Evolutionary conservation across 2,113 vertebrate genomes (phyloP), one percentile per base, ranked within the genome.

Genomic region (Marmota flaviventris): DNA sequence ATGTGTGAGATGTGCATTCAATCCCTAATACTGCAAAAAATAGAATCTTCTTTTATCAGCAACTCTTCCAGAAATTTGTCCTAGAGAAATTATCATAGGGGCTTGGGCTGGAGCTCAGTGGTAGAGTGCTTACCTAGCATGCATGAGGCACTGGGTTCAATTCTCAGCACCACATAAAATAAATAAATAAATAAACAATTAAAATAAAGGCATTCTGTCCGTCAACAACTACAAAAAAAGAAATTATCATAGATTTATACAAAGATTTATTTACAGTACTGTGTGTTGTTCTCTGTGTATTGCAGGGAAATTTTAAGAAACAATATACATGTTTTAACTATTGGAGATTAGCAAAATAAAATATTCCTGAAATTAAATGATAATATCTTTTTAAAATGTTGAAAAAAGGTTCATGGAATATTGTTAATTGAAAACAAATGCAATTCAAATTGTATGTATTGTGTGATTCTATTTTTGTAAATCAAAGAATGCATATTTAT

Each of bases 331-430:
- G 11, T 90, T 58, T 83, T 92, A 82, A 56, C 5, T 96, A 42
- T 42, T 88, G 34, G 14, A 27, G 17, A 96, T 45, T 92, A 79
- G 42, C 86, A 93, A 96, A 94, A 83, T 78, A 94, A 87, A 85
- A 82, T 92, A 90, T 70, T 1, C 9, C 6, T 92, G 85, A 83
- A 29, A 69, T 39, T 5, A 93, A 91, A 90, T 76, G 18, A 29
- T 73, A 81, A 24, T 82, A 85, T 61, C 4, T 10, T 96, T 91
- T 2, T 13, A 76, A 76, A 73, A 63, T 51, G 29, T 79, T 73
- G 48, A 58, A 39, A 82, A 95, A 90, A 95, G 10, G 12, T 25
- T 84, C 17, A 42, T 85, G 24, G 70, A 76, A 72, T 82, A 58
- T 83, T 83, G 10, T 78, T 96, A 70, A 37, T 4, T 73, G 37